Evolutionary conservation across 2,888 invertebrate species (phyloP), one percentile per base, ranked within the genome.

Genomic region (Philonicus albiceps): DNA sequence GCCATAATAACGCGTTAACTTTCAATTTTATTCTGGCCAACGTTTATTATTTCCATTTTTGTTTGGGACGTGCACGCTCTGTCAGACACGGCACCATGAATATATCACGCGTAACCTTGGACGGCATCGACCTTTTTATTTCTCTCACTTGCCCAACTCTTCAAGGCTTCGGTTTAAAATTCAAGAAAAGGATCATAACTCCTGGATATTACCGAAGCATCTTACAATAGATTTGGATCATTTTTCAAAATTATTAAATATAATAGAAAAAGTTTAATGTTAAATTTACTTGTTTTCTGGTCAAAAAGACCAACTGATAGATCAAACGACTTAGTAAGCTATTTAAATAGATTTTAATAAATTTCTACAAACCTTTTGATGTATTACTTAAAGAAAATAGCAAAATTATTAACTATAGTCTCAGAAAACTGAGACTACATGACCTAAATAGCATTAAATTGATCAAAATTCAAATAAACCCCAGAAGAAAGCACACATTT

Each of bases 1-100:
- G 84, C 84, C 72, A 73, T 84, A 84, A 84, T 73, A 84, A 84
- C 84, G 84, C 84, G 73, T 84, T 84, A 84, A 84, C 84, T 84
- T 84, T 84, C 84, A 84, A 84, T 84, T 73, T 84, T 84, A 73
- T 84, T 84, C 40, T 84, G 73, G 31, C 27, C 55, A 55, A 40
- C 22, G 19, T 84, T 73, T 16, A 37, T 84, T 84, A 73, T 84
- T 84, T 73, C 34, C 27, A 73, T 84, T 84, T 84, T 84, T 64
- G 27, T 64, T n/a, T 80, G 27, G 37, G 40, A 27, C 81, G 81
- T 53, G 55, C 81, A 81, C 34, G 64, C 81, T 55, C 64, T 22
- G 64, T 34, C 53, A 55, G 55, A 64, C 81, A 19, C 49, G 40
- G 80, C 80, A 31, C 49, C 49, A 31, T 80, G 80, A 80, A 80